These are phyloP conservation scores for Nesidiocoris tenuis DNA, from an alignment of 2,888 invertebrate species.

Conservation along the genomic window DNA sequence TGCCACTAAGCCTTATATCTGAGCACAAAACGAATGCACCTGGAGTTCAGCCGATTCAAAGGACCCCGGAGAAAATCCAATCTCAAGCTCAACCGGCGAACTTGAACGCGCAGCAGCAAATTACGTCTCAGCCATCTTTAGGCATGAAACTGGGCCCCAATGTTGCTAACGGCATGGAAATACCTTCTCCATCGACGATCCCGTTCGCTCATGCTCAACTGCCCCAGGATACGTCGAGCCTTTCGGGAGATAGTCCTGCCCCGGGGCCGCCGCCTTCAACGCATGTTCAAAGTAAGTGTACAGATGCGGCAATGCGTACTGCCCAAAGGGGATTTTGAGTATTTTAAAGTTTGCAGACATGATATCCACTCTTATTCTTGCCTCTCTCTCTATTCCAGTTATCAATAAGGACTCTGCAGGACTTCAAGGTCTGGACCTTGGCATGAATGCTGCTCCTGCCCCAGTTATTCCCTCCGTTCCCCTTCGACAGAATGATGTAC, in stretches of 20 bases:
- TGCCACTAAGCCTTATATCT: constrained; percentile 49
- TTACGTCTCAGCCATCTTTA: background rate
- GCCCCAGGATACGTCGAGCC: background rate
- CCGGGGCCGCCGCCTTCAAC: background rate
- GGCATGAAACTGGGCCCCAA: background rate
- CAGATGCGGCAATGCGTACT: too few relatives aligned
- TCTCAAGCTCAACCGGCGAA: constrained; percentile 1
- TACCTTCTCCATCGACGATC: constrained; percentile 30
- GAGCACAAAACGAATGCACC: constrained; percentile 47
- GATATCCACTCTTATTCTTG: background rate
- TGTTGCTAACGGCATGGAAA: constrained; percentile 41
- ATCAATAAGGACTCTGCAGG: background rate
- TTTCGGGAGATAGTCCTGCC: background rate
- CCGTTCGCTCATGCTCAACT: constrained; percentile 34
- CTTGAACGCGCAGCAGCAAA: constrained; percentile 9
- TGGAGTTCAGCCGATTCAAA: constrained; percentile 47
- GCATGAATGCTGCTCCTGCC: background rate
- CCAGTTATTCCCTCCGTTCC: background rate
- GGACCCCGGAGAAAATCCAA: constrained; percentile 48
- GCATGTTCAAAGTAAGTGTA: background rate
- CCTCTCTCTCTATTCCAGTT: background rate
- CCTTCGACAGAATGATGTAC: background rate
- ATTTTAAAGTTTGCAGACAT: too few relatives aligned
- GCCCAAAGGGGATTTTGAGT: too few relatives aligned
- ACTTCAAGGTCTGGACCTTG: background rate